phyloP scores from a whole-genome alignment of 2,797 vertebrate genomes.

The Heteromormyrus szaboi region DNA sequence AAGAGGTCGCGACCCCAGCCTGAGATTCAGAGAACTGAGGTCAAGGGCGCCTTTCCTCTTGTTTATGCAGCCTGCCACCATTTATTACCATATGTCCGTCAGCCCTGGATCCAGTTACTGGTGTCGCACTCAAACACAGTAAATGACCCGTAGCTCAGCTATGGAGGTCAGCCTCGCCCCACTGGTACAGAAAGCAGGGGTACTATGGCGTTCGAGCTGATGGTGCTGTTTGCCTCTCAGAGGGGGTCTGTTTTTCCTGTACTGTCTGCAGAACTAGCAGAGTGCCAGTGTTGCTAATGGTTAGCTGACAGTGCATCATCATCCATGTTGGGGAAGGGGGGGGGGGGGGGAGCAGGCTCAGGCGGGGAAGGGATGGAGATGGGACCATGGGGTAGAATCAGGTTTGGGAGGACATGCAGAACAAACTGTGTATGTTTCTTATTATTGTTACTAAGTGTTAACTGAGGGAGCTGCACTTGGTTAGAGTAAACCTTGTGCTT shows the following conservation, averaged over 20 bases:
- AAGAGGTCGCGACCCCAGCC: conserved; percentile 45
- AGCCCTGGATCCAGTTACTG: conserved; percentile 25
- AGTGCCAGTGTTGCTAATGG: not conserved
- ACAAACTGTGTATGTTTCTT: not conserved
- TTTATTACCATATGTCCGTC: conserved; percentile 56
- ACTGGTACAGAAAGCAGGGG: not conserved
- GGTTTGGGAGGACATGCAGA: not conserved
- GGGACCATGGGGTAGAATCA: not conserved
- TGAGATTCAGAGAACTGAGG: conserved; percentile 32
- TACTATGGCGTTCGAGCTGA: not conserved
- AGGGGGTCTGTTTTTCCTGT: not conserved
- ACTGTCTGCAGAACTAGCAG: not conserved
- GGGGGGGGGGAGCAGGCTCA: not conserved
- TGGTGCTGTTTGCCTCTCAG: not conserved
- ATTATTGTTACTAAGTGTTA: conserved; percentile 2
- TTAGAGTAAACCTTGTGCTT: not conserved
- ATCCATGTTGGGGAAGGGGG: not conserved
- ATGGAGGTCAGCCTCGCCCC: not conserved
- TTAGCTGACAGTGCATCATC: not conserved
- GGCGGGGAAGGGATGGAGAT: not conserved
- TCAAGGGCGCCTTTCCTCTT: conserved; percentile 47
- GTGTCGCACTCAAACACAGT: conserved; percentile 12
- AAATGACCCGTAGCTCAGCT: conserved; percentile 3
- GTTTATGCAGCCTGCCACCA: conserved; percentile 46
- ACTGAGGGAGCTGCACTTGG: not conserved